phyloP scores from a whole-genome alignment of 1,140 invertebrate genomes.

The Pseudomyrmex sp. region DNA sequence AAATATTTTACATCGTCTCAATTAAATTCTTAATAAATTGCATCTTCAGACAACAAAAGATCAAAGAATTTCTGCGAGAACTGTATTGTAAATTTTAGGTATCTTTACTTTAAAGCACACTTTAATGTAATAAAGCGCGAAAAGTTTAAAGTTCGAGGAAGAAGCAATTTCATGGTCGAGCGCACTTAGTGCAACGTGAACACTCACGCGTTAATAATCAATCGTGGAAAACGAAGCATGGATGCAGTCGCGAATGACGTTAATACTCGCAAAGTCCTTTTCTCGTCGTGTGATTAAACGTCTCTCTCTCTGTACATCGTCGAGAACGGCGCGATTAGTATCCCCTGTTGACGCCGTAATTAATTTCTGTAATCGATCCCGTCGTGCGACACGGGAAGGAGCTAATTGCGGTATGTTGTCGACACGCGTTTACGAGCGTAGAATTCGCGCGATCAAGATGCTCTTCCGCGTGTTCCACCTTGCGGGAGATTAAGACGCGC shows the following conservation, averaged over 20 bases:
- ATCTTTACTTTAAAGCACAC: background rate
- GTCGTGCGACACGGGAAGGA: constrained; percentile 32
- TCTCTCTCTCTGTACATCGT: constrained; percentile 35
- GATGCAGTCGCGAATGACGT: constrained; percentile 35
- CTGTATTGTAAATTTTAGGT: background rate
- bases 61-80: background rate
- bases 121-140: background rate
- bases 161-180: background rate
- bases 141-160: background rate
- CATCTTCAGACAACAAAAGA: background rate
- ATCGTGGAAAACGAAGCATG: constrained; percentile 7
- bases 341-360: constrained; percentile 23
- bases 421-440: background rate
- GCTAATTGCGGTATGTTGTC: constrained; percentile 41
- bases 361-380: constrained; percentile 50
- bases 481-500: background rate
- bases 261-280: constrained; percentile 17
- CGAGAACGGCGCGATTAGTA: constrained; percentile 34
- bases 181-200: background rate
- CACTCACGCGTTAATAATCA: constrained; percentile 42
- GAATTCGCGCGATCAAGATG: background rate
- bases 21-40: background rate
- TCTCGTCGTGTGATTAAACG: constrained; percentile 40
- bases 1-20: background rate
- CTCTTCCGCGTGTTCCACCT: background rate